Conservation (phyloP, 1,140 invertebrate species). For the Hylaeus volcanicus region DNA sequence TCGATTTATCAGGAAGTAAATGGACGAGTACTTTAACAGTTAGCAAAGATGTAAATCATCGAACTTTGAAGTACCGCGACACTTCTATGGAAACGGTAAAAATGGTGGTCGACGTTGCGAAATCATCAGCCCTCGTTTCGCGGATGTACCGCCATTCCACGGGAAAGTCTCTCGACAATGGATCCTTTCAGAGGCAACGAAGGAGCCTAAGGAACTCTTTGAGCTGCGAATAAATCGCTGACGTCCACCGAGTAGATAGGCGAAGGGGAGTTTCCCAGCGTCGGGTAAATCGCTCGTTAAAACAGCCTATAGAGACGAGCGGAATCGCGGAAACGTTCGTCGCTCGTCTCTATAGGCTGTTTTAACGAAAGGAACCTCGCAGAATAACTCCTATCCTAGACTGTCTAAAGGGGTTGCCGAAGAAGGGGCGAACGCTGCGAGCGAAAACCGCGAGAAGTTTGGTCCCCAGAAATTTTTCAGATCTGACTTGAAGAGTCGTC, state of each 20-base stretch:
- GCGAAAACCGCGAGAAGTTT: too few species aligned
- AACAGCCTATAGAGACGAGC: neutral
- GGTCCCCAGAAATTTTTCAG: too few species aligned
- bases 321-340: neutral
- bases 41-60: too few species aligned
- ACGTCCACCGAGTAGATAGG: neutral
- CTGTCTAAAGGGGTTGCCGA: too few species aligned
- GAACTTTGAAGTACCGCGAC: too few species aligned
- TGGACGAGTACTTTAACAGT: too few species aligned
- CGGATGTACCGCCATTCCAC: conserved; percentile 12
- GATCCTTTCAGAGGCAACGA: conserved; percentile 17
- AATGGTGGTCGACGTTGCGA: neutral
- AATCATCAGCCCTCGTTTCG: conserved; percentile 7
- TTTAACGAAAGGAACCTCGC: conserved; percentile 10
- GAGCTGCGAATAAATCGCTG: conserved; percentile 26
- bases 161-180: conserved; percentile 24
- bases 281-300: conserved; percentile 35
- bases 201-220: conserved; percentile 17
- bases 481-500: too few species aligned
- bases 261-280: neutral
- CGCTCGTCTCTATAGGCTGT: neutral
- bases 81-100: neutral
- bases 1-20: too few species aligned
- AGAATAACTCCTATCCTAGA: too few species aligned
- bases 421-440: too few species aligned